Percentiles rank a stretch among this genome's conserved stretches.
Conservation (phyloP, 2,888 invertebrate species). For the Lathronympha strigana region DNA sequence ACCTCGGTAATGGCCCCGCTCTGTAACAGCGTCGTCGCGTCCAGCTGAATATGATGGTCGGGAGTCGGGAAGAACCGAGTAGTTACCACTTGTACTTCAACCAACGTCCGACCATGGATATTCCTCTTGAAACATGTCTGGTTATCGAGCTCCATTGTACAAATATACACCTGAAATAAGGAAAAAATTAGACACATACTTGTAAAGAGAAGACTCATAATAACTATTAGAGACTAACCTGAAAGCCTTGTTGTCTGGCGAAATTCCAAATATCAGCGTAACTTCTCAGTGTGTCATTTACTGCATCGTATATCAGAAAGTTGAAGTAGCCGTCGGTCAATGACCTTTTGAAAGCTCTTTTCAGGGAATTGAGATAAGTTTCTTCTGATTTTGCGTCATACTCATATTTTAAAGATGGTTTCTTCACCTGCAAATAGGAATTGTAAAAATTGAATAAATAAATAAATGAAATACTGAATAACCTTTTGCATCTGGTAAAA, state of each 20-base stretch:
- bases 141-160: constrained; percentile 93
- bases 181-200: constrained; percentile 16
- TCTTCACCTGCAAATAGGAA: constrained; percentile 74
- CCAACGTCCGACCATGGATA: constrained; percentile 90
- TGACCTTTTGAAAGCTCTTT: constrained; percentile 95
- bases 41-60: constrained; percentile 90
- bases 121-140: constrained; percentile 92
- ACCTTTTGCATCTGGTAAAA: no score
- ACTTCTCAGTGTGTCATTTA: constrained; percentile 91
- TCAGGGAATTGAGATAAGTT: constrained; percentile 90
- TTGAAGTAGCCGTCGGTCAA: constrained; percentile 95
- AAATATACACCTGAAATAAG: constrained; percentile 91
- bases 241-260: constrained; percentile 93
- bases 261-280: constrained; percentile 95
- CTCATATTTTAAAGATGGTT: constrained; percentile 92
- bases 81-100: constrained; percentile 90
- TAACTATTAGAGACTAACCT: constrained; percentile 80
- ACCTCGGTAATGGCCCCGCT: constrained; percentile 92
- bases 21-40: constrained; percentile 93
- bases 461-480: no score
- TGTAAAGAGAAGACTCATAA: constrained; percentile 5
- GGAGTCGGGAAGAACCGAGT: constrained; percentile 92
- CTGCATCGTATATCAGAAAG: constrained; percentile 96
- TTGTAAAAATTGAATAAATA: constrained; percentile 1
- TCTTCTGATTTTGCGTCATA: constrained; percentile 94